phyloP scores from a whole-genome alignment of 2,113 vertebrate species.

The Corythoichthys haematopterus region DNA sequence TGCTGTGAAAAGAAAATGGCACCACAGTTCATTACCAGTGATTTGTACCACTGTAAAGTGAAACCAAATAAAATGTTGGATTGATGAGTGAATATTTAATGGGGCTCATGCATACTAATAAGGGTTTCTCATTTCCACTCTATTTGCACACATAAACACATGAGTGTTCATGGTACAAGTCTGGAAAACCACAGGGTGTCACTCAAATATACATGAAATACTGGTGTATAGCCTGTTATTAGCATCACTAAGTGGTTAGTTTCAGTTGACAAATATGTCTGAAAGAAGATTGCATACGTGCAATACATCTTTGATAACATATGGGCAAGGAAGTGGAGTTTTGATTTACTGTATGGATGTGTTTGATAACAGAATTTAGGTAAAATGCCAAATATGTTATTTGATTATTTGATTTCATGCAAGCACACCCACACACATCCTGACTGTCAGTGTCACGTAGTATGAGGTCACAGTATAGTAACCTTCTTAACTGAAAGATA shows the following conservation, averaged over 20 bases:
- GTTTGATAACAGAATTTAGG: not conserved
- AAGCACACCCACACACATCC: not conserved
- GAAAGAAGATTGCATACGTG: not conserved
- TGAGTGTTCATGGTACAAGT: conserved; percentile 52
- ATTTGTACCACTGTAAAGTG: conserved; percentile 64
- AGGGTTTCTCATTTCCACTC: conserved; percentile 40
- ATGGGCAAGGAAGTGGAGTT: not conserved
- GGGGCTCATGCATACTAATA: conserved; percentile 63
- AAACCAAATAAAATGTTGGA: conserved; percentile 55
- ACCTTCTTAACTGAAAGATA: not conserved
- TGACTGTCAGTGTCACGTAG: not conserved
- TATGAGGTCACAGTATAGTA: not conserved
- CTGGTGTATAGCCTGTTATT: conserved; percentile 22
- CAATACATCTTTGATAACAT: not conserved
- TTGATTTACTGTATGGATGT: not conserved
- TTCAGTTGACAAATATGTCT: conserved; percentile 10
- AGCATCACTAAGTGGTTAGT: conserved; percentile 26
- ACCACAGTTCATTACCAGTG: conserved; percentile 69
- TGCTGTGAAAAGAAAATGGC: conserved; percentile 67
- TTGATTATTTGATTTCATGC: not conserved
- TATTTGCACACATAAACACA: conserved; percentile 61
- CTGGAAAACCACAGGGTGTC: conserved; percentile 25
- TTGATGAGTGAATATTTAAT: conserved; percentile 71
- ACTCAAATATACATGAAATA: conserved; percentile 33
- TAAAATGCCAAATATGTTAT: not conserved